phyloP scores from a whole-genome alignment of 2,888 invertebrate species.

The Drosophila tripunctata region DNA sequence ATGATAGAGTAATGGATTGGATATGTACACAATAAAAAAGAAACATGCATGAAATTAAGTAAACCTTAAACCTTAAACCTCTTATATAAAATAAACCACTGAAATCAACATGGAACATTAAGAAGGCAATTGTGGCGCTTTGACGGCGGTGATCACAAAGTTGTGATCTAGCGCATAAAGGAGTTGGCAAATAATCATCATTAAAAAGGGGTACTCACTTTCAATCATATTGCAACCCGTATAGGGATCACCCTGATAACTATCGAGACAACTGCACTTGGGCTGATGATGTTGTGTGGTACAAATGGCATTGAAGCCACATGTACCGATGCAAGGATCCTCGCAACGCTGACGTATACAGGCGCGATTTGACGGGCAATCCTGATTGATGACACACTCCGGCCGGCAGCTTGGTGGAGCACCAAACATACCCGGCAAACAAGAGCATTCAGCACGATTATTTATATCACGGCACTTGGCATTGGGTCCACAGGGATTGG shows the following conservation, averaged over 20 bases:
- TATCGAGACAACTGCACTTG: constrained; percentile 89
- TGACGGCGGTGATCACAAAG: background rate
- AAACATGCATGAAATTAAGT: constrained; percentile 63
- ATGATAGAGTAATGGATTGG: constrained; percentile 29
- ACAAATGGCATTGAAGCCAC: constrained; percentile 90
- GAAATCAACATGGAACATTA: constrained; percentile 76
- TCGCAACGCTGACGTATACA: constrained; percentile 90
- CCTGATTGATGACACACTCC: constrained; percentile 90
- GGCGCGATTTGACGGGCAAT: constrained; percentile 89
- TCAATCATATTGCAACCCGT: constrained; percentile 88
- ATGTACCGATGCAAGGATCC: constrained; percentile 90
- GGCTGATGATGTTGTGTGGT: constrained; percentile 89
- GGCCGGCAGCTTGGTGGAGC: constrained; percentile 92
- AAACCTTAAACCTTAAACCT: constrained; percentile 52
- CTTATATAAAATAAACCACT: constrained; percentile 61
- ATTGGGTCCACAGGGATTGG: constrained; percentile 91
- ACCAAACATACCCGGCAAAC: constrained; percentile 90
- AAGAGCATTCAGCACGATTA: constrained; percentile 90
- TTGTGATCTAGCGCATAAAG: constrained; percentile 21
- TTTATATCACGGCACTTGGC: constrained; percentile 89
- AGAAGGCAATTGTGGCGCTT: constrained; percentile 18
- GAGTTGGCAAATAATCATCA: constrained; percentile 35
- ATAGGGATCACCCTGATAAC: constrained; percentile 92
- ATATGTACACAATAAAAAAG: constrained; percentile 64
- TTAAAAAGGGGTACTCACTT: constrained; percentile 85